A percentile compares a stretch with the other conserved stretches of the same genome.
Conservation (phyloP, 2,888 invertebrate genomes). For the Acrobasis consociella region DNA sequence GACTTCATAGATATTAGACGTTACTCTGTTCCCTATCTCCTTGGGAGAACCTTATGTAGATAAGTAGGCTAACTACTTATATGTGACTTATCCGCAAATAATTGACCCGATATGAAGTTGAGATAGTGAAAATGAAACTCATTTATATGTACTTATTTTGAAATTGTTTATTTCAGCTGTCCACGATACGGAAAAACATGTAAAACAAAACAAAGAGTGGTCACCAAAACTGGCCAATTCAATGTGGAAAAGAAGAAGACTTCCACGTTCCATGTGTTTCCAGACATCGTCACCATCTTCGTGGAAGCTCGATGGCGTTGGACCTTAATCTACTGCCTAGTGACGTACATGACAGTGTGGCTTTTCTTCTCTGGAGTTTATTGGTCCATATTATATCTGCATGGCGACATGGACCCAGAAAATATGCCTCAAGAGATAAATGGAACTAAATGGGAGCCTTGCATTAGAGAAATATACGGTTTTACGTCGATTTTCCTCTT, state of each 20-base stretch:
- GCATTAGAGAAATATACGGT: conserved; percentile 91
- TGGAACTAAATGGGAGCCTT: conserved; percentile 88
- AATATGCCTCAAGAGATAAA: conserved; percentile 70
- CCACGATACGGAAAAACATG: conserved; percentile 7
- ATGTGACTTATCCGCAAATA: too few species aligned
- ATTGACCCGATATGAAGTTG: too few species aligned
- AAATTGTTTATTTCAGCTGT: conserved; percentile 16
- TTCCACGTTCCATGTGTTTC: conserved; percentile 84
- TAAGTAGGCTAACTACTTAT: too few species aligned
- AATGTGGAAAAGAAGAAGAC: conserved; percentile 91
- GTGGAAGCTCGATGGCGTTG: conserved; percentile 95
- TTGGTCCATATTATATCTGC: conserved; percentile 94
- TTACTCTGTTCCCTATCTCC: too few species aligned
- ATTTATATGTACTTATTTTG: not conserved
- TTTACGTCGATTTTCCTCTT: conserved; percentile 97
- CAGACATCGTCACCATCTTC: conserved; percentile 90
- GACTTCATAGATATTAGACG: too few species aligned
- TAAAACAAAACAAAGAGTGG: conserved; percentile 78
- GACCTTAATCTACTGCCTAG: conserved; percentile 92
- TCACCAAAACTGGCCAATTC: conserved; percentile 92
- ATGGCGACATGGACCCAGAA: conserved; percentile 90
- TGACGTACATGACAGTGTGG: conserved; percentile 94
- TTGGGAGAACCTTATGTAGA: too few species aligned
- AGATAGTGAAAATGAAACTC: too few species aligned
- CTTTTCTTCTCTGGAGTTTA: conserved; percentile 92